Conservation (phyloP, 2,113 vertebrate species). For the Grammomys surdaster region DNA sequence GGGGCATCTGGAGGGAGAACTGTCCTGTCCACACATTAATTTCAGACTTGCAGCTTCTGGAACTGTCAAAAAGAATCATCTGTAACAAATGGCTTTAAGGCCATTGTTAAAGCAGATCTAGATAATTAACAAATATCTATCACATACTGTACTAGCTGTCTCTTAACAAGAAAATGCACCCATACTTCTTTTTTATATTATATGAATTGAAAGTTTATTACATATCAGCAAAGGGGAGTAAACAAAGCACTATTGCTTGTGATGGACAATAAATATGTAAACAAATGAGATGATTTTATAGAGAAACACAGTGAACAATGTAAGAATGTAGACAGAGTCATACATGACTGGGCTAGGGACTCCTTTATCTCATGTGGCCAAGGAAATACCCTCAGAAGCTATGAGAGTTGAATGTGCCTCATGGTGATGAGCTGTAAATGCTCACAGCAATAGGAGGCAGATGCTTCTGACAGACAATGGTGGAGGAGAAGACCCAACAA, state of each 20-base stretch:
- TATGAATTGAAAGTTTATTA: background rate
- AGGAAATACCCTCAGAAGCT: conserved; percentile 4
- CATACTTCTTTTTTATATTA: background rate
- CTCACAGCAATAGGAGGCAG: background rate
- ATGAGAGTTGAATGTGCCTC: background rate
- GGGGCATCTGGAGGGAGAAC: background rate
- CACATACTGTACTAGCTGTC: background rate
- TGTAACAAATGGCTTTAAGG: background rate
- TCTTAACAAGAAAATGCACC: conserved; percentile 4
- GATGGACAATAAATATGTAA: background rate
- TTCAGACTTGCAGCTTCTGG: background rate
- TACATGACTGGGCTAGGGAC: background rate
- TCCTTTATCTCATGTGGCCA: background rate
- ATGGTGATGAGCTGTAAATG: background rate
- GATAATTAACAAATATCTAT: background rate
- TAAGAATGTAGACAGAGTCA: background rate
- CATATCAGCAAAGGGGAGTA: background rate
- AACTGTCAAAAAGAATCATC: background rate
- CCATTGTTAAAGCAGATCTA: conserved; percentile 37
- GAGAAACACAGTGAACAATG: background rate
- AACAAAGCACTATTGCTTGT: background rate
- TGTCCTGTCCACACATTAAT: background rate
- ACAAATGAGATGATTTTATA: conserved; percentile 3
- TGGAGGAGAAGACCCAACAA: background rate
- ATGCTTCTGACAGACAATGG: background rate